Conservation (phyloP, 2,888 invertebrate genomes). For the Boloria euphrosyne region DNA sequence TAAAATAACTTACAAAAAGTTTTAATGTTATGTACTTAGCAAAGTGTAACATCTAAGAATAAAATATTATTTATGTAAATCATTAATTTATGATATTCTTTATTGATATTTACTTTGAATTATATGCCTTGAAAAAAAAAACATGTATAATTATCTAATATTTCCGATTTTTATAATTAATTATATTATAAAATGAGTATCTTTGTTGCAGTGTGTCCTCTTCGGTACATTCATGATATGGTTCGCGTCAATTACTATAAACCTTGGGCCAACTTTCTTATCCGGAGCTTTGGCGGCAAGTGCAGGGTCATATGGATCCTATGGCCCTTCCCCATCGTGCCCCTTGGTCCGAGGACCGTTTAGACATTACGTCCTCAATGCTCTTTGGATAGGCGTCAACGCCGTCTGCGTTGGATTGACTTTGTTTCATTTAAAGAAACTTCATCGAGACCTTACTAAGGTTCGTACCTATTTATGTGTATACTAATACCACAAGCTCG, state of each 20-base stretch:
- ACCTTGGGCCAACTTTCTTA: conserved; percentile 93
- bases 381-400: conserved; percentile 94
- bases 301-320: conserved; percentile 86
- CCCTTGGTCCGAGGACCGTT: conserved; percentile 93
- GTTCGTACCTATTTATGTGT: conserved; percentile 52
- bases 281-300: conserved; percentile 92
- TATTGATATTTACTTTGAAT: no score
- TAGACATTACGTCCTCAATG: conserved; percentile 94
- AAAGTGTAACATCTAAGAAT: no score
- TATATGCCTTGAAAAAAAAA: no score
- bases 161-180: no score
- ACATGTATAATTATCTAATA: no score
- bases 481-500: conserved; percentile 11
- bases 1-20: no score
- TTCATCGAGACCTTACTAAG: conserved; percentile 91
- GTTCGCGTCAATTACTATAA: conserved; percentile 95
- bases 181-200: not conserved
- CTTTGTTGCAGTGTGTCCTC: conserved; percentile 88
- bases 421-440: conserved; percentile 90
- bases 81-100: no score
- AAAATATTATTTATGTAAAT: no score
- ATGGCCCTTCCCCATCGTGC: conserved; percentile 88
- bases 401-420: conserved; percentile 92
- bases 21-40: no score
- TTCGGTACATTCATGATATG: conserved; percentile 97